phyloP scores from a whole-genome alignment of 2,113 vertebrate genomes.

The Albula goreensis region DNA sequence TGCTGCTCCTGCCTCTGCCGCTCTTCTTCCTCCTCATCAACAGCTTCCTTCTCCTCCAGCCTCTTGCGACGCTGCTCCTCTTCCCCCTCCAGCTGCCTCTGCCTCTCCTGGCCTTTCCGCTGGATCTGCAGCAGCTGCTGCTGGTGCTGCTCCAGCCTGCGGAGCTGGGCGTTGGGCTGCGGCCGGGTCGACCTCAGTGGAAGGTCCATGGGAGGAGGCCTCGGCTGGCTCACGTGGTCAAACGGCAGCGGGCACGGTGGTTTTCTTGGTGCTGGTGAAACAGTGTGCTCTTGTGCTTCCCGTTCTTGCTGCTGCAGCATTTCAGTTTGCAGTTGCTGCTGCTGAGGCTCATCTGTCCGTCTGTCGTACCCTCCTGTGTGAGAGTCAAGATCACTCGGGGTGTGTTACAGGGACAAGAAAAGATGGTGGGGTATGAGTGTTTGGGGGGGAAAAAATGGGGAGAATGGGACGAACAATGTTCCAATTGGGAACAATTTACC shows the following conservation, averaged over 20 bases:
- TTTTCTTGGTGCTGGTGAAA: neutral
- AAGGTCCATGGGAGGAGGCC: neutral
- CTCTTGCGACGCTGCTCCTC: constrained; percentile 53
- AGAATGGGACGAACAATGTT: neutral
- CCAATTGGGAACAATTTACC: neutral
- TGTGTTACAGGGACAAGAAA: constrained; percentile 53
- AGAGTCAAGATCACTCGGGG: constrained; percentile 70
- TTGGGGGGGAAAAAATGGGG: neutral
- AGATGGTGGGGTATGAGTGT: neutral
- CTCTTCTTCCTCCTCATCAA: constrained; percentile 54
- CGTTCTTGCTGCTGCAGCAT: constrained; percentile 45
- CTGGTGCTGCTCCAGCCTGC: constrained; percentile 59
- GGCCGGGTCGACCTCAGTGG: neutral
- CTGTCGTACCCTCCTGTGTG: constrained; percentile 58
- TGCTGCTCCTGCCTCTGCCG: constrained; percentile 62
- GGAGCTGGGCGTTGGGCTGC: constrained; percentile 44
- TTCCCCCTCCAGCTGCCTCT: constrained; percentile 54
- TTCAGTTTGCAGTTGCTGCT: no score
- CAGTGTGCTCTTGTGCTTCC: neutral
- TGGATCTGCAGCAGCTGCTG: constrained; percentile 41
- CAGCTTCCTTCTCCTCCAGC: constrained; percentile 60
- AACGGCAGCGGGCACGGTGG: constrained; percentile 42
- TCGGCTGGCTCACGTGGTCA: neutral
- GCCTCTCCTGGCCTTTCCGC: constrained; percentile 50
- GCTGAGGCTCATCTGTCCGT: neutral